Evolutionary conservation across 2,888 invertebrate genomes (phyloP).

Genomic region (Trissoscelio sp.): DNA sequence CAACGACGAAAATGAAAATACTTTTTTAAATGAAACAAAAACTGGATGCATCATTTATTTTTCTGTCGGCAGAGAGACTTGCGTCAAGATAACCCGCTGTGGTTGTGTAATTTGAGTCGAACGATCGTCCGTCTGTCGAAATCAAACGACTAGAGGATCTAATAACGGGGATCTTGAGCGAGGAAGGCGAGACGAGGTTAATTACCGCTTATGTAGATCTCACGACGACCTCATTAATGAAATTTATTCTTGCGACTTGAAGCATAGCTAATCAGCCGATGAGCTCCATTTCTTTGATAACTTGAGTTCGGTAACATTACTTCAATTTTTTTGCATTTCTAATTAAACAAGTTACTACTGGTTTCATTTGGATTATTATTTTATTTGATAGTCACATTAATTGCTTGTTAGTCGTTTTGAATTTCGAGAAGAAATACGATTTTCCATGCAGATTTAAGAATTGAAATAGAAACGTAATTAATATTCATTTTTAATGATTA

Average conservation of each 20-base stretch:
- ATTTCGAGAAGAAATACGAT: no score
- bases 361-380: no score
- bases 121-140: slow-evolving; percentile 60
- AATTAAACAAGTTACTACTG: no score
- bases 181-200: slow-evolving; percentile 63
- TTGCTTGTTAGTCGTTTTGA: no score
- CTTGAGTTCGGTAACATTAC: neutral
- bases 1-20: no score
- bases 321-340: neutral
- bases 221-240: slow-evolving; percentile 52
- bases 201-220: slow-evolving; percentile 65
- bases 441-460: no score
- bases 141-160: slow-evolving; percentile 55
- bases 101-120: slow-evolving; percentile 65
- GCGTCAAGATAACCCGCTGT: slow-evolving; percentile 57
- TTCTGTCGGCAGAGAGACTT: slow-evolving; percentile 31
- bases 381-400: no score
- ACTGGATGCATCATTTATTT: no score
- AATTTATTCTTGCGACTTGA: slow-evolving; percentile 49
- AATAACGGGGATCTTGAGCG: slow-evolving; percentile 59
- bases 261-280: slow-evolving; percentile 42
- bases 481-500: no score
- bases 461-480: no score
- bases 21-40: no score
- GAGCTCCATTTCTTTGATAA: slow-evolving; percentile 34